Percentiles rank a stretch among this genome's conserved stretches.
phyloP scores from a whole-genome alignment of 2,797 vertebrate genomes.

The Arrhamphus sclerolepis region DNA sequence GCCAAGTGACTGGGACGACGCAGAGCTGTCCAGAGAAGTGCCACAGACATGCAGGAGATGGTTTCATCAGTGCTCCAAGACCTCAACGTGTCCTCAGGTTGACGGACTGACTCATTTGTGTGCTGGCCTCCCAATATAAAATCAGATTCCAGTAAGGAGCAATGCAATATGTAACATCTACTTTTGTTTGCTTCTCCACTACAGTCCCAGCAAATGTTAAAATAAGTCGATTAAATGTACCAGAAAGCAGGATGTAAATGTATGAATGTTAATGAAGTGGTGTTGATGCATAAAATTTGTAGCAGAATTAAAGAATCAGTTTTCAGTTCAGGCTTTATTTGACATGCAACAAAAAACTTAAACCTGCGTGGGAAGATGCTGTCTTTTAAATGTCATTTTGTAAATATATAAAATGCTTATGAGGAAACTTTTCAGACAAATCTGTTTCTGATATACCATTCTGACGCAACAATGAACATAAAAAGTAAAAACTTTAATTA shows the following conservation, averaged over 20 bases:
- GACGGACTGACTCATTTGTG: slow-evolving; percentile 11
- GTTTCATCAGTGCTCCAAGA: slow-evolving; percentile 59
- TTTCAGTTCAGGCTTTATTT: too few species aligned
- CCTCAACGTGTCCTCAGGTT: slow-evolving; percentile 47
- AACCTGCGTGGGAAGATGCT: background rate
- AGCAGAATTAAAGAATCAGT: too few species aligned
- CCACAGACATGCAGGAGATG: slow-evolving; percentile 54
- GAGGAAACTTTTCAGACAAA: background rate
- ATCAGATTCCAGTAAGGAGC: too few species aligned
- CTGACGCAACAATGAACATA: slow-evolving; percentile 11
- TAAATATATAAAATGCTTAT: background rate
- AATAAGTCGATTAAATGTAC: too few species aligned
- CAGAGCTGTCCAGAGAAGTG: slow-evolving; percentile 33
- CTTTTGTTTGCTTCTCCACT: too few species aligned
- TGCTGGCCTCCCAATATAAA: too few species aligned
- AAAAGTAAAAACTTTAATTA: slow-evolving; percentile 69
- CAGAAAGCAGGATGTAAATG: too few species aligned
- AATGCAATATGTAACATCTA: too few species aligned
- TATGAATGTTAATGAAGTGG: too few species aligned
- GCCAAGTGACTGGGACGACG: slow-evolving; percentile 35
- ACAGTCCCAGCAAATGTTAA: too few species aligned
- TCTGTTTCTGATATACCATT: background rate
- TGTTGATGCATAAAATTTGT: too few species aligned
- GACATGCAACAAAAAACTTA: too few species aligned
- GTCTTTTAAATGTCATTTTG: background rate